phyloP scores from a whole-genome alignment of 2,888 invertebrate genomes.

The Callyntrura guangdongensis region DNA sequence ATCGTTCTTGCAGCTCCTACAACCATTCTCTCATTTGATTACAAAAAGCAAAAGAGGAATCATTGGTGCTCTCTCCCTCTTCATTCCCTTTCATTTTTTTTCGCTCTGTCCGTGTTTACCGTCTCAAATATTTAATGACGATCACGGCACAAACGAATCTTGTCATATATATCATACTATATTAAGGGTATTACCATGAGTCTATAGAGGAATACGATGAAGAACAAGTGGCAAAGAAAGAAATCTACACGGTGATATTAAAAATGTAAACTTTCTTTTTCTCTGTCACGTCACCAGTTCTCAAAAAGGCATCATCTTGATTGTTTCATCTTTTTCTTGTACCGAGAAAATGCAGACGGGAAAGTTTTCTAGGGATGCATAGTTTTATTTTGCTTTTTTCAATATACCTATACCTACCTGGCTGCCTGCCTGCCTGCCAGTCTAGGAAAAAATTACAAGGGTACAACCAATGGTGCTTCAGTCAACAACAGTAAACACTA shows the following conservation, averaged over 20 bases:
- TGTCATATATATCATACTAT: no score
- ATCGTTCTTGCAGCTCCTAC: no score
- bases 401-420: neutral
- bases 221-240: neutral
- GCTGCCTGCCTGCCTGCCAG: no score
- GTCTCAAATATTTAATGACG: no score
- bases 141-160: no score
- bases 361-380: conserved; percentile 14
- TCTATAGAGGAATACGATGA: no score
- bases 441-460: no score
- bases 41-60: neutral
- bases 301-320: conserved; percentile 10
- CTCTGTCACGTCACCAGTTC: neutral
- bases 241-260: neutral
- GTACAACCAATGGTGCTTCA: no score
- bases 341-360: neutral
- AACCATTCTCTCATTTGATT: neutral
- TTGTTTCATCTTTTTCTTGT: conserved; percentile 16
- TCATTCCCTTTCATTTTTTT: neutral
- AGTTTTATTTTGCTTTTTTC: neutral
- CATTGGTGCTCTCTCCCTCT: neutral
- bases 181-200: no score
- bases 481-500: no score
- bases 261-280: conserved; percentile 26
- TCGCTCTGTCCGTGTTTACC: no score